These are phyloP conservation scores for Platycercus adscitus DNA, from an alignment of 2,113 vertebrate species.

Conservation along the genomic window DNA sequence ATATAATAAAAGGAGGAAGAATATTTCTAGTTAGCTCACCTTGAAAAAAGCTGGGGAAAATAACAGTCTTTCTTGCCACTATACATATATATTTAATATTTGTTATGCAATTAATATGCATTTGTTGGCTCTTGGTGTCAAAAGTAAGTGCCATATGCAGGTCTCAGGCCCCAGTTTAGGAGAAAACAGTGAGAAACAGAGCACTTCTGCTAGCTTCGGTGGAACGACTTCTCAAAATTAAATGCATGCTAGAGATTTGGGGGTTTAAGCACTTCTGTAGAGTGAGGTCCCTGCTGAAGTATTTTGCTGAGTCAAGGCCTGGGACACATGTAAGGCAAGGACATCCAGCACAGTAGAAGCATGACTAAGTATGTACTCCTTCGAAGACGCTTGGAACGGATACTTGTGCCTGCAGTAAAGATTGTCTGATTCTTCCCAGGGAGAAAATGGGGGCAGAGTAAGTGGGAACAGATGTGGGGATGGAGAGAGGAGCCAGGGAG, in stretches of 20 bases:
- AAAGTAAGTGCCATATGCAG: background rate
- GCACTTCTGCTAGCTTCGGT: background rate
- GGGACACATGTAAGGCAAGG: background rate
- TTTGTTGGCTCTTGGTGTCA: background rate
- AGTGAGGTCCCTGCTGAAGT: background rate
- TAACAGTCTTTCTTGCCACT: background rate
- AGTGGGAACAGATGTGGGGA: slow-evolving; percentile 56
- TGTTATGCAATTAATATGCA: background rate
- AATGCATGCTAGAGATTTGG: background rate
- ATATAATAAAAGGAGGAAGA: background rate
- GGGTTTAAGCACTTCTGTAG: background rate
- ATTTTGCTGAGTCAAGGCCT: background rate
- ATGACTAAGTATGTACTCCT: slow-evolving; percentile 37
- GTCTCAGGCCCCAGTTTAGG: background rate
- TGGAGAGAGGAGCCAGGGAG: background rate
- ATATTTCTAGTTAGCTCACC: background rate
- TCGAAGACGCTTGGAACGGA: slow-evolving; percentile 13
- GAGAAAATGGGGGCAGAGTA: slow-evolving; percentile 46
- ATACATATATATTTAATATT: background rate
- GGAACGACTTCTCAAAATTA: background rate
- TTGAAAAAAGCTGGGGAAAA: background rate
- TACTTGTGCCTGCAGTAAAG: slow-evolving; percentile 47
- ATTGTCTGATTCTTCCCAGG: slow-evolving; percentile 41
- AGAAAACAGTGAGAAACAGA: background rate
- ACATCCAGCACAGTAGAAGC: slow-evolving; percentile 16